Evolutionary conservation across 1,140 invertebrate genomes (phyloP).

Genomic region (Chironomus striatipennis): DNA sequence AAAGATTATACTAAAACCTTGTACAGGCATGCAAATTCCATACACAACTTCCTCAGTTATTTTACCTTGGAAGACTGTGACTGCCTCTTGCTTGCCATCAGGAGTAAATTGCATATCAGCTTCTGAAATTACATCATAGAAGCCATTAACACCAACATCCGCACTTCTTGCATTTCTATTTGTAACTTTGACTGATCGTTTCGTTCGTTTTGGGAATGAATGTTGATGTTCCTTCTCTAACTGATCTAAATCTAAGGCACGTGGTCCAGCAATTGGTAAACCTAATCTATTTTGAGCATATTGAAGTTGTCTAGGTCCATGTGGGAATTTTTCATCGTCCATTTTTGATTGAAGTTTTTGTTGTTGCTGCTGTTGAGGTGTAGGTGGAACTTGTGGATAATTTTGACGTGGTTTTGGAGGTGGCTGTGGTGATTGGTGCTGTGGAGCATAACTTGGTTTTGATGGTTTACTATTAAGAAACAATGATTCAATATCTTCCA

Average conservation of each 20-base stretch:
- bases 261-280: constrained; percentile 47
- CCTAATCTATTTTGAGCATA: constrained; percentile 38
- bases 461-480: neutral
- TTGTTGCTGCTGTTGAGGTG: neutral
- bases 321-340: constrained; percentile 63
- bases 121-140: constrained; percentile 87
- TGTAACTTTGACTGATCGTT: constrained; percentile 55
- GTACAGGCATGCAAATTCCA: constrained; percentile 81
- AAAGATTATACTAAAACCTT: constrained; percentile 79
- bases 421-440: neutral
- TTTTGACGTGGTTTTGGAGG: neutral
- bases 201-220: constrained; percentile 37
- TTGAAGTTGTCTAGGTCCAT: constrained; percentile 66
- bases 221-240: constrained; percentile 27
- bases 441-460: neutral
- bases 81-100: constrained; percentile 65
- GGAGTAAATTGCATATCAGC: constrained; percentile 86
- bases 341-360: constrained; percentile 35
- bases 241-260: constrained; percentile 42
- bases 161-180: constrained; percentile 67
- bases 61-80: constrained; percentile 77
- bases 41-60: constrained; percentile 83
- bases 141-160: constrained; percentile 75
- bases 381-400: neutral
- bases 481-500: constrained; percentile 17